These are phyloP conservation scores for Digitonthophagus gazella DNA, from an alignment of 2,888 invertebrate species.

Conservation along the genomic window DNA sequence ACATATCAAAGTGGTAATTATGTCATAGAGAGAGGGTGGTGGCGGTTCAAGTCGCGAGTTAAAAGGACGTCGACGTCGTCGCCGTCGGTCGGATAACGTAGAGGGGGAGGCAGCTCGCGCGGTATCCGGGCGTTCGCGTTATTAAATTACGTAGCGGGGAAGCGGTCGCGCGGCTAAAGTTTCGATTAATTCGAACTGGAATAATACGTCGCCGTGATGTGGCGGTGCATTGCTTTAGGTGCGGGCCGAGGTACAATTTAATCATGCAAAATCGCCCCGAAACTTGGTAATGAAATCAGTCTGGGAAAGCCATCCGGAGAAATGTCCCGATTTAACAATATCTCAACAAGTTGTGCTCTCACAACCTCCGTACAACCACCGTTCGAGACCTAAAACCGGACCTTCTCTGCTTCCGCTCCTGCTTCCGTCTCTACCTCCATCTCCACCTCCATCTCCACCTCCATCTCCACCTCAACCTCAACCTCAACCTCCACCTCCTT, in stretches of 20 bases:
- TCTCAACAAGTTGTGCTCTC: slow-evolving; percentile 3
- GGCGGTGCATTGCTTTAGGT: neutral
- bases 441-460: neutral
- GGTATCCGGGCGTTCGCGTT: too few relatives aligned
- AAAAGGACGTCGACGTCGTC: too few relatives aligned
- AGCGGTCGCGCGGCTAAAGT: neutral
- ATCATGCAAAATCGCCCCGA: slow-evolving; percentile 13
- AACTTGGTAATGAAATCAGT: slow-evolving; percentile 13
- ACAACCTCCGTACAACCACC: neutral
- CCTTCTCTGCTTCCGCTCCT: too few relatives aligned
- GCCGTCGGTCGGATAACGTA: too few relatives aligned
- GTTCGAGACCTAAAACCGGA: too few relatives aligned
- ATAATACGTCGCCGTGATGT: slow-evolving; percentile 14
- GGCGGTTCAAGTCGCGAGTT: too few relatives aligned
- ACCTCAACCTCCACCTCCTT: too few relatives aligned
- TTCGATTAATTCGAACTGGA: slow-evolving; percentile 15
- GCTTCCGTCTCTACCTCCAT: neutral
- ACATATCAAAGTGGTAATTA: neutral
- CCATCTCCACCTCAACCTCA: neutral
- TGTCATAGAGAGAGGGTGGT: neutral
- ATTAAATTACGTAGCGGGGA: slow-evolving; percentile 1
- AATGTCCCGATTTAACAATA: slow-evolving; percentile 16
- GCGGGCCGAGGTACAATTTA: slow-evolving; percentile 6
- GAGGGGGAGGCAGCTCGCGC: too few relatives aligned
- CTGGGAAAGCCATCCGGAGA: slow-evolving; percentile 14